These are phyloP conservation scores for Dicyrtoma fusca DNA, from an alignment of 2,888 invertebrate genomes.

Conservation along the genomic window DNA sequence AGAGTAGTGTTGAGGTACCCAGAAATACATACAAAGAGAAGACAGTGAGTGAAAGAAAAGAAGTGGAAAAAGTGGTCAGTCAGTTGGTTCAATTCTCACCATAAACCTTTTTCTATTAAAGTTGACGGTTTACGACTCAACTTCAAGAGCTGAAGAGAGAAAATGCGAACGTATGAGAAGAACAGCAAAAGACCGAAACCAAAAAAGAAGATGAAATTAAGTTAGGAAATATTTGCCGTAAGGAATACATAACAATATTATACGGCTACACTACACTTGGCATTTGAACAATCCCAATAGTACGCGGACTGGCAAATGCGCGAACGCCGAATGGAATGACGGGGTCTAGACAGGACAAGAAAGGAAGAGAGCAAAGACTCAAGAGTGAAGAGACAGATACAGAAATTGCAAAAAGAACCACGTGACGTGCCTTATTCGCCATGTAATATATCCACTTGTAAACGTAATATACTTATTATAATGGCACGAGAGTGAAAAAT, in stretches of 20 bases:
- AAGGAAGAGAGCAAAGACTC: neutral
- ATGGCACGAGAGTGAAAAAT: constrained; percentile 26
- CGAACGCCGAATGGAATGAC: too few relatives aligned
- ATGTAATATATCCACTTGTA: neutral
- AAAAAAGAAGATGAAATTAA: neutral
- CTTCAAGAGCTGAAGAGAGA: constrained; percentile 11
- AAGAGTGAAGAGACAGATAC: neutral
- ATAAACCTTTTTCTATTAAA: neutral
- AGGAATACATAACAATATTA: neutral
- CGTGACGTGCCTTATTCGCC: neutral
- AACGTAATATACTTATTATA: neutral
- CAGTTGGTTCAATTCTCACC: constrained; percentile 33
- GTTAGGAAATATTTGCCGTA: constrained; percentile 8
- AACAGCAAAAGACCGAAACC: neutral
- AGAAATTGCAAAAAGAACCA: neutral
- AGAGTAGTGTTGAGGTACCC: too few relatives aligned
- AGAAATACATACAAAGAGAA: neutral
- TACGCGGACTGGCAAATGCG: too few relatives aligned
- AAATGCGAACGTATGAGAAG: neutral
- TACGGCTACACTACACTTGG: too few relatives aligned
- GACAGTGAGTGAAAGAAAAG: neutral
- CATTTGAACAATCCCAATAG: neutral
- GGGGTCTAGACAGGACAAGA: neutral
- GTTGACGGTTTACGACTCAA: neutral
- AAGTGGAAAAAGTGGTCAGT: constrained; percentile 16